phyloP scores from a whole-genome alignment of 1,140 invertebrate genomes.

The Hyposmocoma kahamanoa region DNA sequence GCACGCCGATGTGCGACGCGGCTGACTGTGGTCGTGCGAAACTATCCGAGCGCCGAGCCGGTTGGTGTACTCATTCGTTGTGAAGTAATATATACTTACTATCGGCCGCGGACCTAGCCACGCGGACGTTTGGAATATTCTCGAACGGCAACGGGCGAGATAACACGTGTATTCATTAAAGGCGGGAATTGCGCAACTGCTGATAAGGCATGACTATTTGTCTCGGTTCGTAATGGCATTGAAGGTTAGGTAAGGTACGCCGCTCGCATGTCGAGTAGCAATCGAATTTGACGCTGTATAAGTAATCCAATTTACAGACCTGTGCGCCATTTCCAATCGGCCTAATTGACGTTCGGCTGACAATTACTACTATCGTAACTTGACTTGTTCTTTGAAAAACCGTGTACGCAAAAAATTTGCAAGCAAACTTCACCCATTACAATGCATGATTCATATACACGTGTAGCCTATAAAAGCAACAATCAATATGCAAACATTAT shows the following conservation, averaged over 20 bases:
- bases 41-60: slow-evolving; percentile 9
- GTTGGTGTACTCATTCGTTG: slow-evolving; percentile 2
- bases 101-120: slow-evolving; percentile 30
- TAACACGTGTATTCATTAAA: slow-evolving; percentile 45
- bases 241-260: no score
- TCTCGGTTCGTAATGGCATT: slow-evolving; percentile 21
- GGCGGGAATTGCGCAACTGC: slow-evolving; percentile 33
- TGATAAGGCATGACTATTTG: slow-evolving; percentile 31
- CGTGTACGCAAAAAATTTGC: not conserved
- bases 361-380: slow-evolving; percentile 27
- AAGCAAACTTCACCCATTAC: no score
- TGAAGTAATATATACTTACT: no score
- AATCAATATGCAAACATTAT: slow-evolving; percentile 10
- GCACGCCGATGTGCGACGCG: slow-evolving; percentile 14
- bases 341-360: slow-evolving; percentile 27
- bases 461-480: not conserved
- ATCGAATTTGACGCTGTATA: slow-evolving; percentile 25
- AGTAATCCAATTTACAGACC: slow-evolving; percentile 28
- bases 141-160: slow-evolving; percentile 35
- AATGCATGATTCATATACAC: no score
- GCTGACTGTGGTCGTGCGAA: slow-evolving; percentile 17
- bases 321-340: slow-evolving; percentile 29
- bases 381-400: slow-evolving; percentile 16
- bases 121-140: slow-evolving; percentile 49
- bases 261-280: slow-evolving; percentile 21